These are phyloP conservation scores for Leptinotarsa peninsularis DNA, from an alignment of 2,888 invertebrate genomes.

Conservation along the genomic window DNA sequence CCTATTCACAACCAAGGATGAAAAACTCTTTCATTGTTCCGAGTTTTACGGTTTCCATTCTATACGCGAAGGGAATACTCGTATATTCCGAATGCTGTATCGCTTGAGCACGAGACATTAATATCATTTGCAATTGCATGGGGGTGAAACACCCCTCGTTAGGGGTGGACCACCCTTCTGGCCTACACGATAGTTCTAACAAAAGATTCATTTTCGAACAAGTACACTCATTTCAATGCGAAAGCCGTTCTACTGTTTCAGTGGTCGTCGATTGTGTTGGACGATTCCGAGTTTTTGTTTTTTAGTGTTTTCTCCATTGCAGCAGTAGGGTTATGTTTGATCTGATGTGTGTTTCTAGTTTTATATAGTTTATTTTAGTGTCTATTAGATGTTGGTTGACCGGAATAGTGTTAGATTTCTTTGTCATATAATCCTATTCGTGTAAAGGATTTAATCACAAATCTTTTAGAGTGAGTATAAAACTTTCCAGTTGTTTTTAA, in stretches of 20 bases:
- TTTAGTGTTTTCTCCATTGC: constrained; percentile 12
- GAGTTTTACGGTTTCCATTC: neutral
- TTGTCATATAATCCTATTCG: neutral
- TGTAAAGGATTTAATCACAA: neutral
- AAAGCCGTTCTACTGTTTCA: constrained; percentile 20
- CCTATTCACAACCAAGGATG: neutral
- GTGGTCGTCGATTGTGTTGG: constrained; percentile 10
- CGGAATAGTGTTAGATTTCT: neutral
- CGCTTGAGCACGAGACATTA: constrained; percentile 24
- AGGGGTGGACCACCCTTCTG: constrained; percentile 30
- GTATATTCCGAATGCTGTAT: neutral
- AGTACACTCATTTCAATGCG: constrained; percentile 7
- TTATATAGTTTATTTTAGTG: constrained; percentile 2
- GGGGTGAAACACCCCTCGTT: constrained; percentile 27
- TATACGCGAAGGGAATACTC: neutral
- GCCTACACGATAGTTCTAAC: constrained; percentile 16
- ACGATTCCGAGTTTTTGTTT: constrained; percentile 14
- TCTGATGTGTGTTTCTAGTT: neutral
- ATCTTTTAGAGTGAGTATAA: neutral
- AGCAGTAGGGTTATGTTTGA: neutral
- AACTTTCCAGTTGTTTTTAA: neutral
- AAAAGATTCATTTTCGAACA: constrained; percentile 25
- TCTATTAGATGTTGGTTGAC: neutral
- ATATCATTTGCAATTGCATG: constrained; percentile 26
- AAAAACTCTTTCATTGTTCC: constrained; percentile 4